Evolutionary conservation across 2,113 vertebrate genomes (phyloP).

Genomic region (Campylorhamphus procurvoides): DNA sequence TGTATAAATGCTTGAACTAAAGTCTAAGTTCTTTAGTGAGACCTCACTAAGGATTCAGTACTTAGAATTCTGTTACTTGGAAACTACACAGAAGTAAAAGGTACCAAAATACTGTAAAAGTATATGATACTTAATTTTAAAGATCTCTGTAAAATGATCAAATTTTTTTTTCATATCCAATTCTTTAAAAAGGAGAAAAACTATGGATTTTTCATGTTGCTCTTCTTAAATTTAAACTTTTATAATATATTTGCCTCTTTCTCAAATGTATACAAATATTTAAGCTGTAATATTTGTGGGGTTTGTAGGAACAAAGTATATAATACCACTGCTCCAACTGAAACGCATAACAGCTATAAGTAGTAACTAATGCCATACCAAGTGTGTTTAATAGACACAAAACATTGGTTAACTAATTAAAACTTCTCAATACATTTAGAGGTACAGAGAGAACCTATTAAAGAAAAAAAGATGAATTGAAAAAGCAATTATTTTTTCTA

Average conservation of each 20-base stretch:
- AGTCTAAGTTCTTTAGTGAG: not conserved
- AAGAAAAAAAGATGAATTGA: not conserved
- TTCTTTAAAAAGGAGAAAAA: not conserved
- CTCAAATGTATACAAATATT: not conserved
- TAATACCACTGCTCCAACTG: not conserved
- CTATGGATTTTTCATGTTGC: rapidly evolving
- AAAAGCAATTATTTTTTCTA: not conserved
- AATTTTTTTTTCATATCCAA: not conserved
- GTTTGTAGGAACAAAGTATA: not conserved
- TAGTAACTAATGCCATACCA: not conserved
- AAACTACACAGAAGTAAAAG: not conserved
- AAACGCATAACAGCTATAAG: not conserved
- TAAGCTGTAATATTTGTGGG: not conserved
- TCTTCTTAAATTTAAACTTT: not conserved
- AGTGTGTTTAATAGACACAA: not conserved
- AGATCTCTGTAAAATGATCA: not conserved
- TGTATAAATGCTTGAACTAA: not conserved
- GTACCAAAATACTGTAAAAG: not conserved
- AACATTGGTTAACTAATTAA: not conserved
- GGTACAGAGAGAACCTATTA: not conserved
- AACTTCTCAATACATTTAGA: not conserved
- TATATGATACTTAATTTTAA: not conserved
- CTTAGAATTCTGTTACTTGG: not conserved
- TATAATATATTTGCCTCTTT: not conserved
- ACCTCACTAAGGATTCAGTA: not conserved